phyloP scores from a whole-genome alignment of 2,113 vertebrate species.

The Podiceps cristatus region DNA sequence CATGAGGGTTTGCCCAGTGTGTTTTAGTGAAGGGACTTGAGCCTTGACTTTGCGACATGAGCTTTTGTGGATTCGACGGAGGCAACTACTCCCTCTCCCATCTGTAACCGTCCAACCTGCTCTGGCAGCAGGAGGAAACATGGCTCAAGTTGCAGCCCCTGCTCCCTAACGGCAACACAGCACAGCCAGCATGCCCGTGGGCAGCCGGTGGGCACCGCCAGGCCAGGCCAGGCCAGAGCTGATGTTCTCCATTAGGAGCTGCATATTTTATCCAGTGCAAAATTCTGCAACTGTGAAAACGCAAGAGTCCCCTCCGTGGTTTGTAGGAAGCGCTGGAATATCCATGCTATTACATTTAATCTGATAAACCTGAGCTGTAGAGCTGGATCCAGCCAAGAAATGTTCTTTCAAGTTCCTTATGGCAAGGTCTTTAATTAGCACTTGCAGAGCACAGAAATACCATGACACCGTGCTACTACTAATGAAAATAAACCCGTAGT shows the following conservation, averaged over 20 bases:
- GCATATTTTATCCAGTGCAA: neutral
- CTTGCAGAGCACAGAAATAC: neutral
- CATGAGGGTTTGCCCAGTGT: neutral
- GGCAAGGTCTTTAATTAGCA: neutral
- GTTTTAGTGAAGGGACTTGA: neutral
- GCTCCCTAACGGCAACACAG: accelerated
- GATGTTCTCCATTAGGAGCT: neutral
- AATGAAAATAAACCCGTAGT: constrained; percentile 23
- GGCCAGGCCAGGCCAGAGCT: neutral
- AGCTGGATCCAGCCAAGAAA: neutral
- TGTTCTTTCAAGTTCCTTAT: neutral
- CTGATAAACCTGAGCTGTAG: neutral
- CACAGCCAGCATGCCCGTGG: neutral
- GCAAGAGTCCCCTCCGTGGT: neutral
- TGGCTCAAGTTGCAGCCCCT: neutral
- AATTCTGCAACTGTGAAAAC: neutral
- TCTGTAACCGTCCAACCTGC: accelerated
- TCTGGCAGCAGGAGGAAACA: accelerated
- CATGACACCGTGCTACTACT: neutral
- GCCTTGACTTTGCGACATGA: neutral
- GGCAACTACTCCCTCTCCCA: neutral
- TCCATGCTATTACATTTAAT: neutral
- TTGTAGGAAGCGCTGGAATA: neutral
- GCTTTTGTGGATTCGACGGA: neutral
- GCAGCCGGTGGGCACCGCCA: neutral